A percentile compares a stretch with the other conserved stretches of the same genome.
phyloP scores from a whole-genome alignment of 1,140 invertebrate species.

The Drosophila pseudoobscura region DNA sequence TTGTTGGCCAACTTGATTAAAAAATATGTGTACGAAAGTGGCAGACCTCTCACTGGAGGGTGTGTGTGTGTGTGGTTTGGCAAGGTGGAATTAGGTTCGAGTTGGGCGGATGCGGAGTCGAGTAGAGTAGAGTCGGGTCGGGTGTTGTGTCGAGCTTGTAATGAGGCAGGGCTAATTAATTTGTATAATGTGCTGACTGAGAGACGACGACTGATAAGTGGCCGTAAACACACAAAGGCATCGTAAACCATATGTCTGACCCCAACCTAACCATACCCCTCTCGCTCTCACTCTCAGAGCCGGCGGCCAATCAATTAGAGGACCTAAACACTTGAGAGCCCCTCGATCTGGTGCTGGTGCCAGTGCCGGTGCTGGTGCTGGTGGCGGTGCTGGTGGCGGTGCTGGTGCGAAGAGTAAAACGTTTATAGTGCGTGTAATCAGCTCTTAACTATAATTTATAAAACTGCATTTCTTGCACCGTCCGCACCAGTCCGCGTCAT shows the following conservation, averaged over 20 bases:
- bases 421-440: slow-evolving; percentile 81
- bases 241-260: slow-evolving; percentile 46
- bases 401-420: slow-evolving; percentile 62
- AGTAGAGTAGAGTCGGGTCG: too few species aligned
- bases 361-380: slow-evolving; percentile 18
- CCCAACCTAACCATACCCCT: slow-evolving; percentile 8
- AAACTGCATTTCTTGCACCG: slow-evolving; percentile 44
- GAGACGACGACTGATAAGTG: slow-evolving; percentile 52
- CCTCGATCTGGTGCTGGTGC: slow-evolving; percentile 21
- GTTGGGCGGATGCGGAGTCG: neutral
- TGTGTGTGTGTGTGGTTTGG: too few species aligned
- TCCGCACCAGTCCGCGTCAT: too few species aligned
- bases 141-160: slow-evolving; percentile 22
- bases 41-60: too few species aligned
- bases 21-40: too few species aligned
- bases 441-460: slow-evolving; percentile 81
- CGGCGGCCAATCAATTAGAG: slow-evolving; percentile 69
- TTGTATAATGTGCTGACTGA: slow-evolving; percentile 67
- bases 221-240: slow-evolving; percentile 53
- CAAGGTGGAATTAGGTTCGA: neutral
- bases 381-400: slow-evolving; percentile 29
- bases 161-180: slow-evolving; percentile 67
- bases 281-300: too few species aligned
- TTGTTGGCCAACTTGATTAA: too few species aligned
- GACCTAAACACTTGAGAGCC: slow-evolving; percentile 28